A percentile compares a stretch with the other conserved stretches of the same genome.
These are phyloP conservation scores for Brachionus rotundiformis DNA, from an alignment of 1,140 invertebrate genomes.

Conservation along the genomic window DNA sequence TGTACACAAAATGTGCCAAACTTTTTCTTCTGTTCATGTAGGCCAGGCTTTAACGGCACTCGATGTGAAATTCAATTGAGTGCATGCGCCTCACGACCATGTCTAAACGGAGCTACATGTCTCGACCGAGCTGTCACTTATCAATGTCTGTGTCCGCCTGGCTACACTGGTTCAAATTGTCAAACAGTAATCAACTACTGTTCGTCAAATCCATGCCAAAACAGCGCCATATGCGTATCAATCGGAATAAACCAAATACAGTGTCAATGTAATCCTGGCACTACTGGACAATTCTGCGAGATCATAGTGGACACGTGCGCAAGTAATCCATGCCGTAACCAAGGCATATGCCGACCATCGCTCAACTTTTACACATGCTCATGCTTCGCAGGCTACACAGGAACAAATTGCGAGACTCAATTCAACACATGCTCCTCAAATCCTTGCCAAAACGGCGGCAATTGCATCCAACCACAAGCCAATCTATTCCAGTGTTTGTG, in stretches of 20 bases:
- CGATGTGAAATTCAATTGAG: slow-evolving; percentile 70
- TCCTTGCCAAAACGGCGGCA: slow-evolving; percentile 49
- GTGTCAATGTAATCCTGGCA: slow-evolving; percentile 29
- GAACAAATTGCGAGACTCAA: slow-evolving; percentile 2
- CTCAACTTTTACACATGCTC: slow-evolving; percentile 22
- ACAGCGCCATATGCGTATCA: not conserved
- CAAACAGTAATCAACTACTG: slow-evolving; percentile 47
- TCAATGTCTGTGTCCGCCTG: slow-evolving; percentile 77
- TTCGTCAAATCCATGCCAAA: slow-evolving; percentile 26
- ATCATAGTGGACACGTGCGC: not conserved
- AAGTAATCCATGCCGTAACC: slow-evolving; percentile 29
- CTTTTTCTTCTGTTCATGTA: slow-evolving; percentile 67
- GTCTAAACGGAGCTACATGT: slow-evolving; percentile 83
- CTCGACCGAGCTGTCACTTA: slow-evolving; percentile 80
- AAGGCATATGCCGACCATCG: slow-evolving; percentile 22
- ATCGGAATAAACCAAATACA: not conserved
- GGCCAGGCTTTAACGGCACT: slow-evolving; percentile 56
- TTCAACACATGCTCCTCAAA: slow-evolving; percentile 41
- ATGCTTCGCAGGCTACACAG: slow-evolving; percentile 3
- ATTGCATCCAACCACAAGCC: slow-evolving; percentile 1
- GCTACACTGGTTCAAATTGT: slow-evolving; percentile 66
- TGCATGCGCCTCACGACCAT: slow-evolving; percentile 89
- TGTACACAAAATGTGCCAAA: slow-evolving; percentile 34
- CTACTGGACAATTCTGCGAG: slow-evolving; percentile 41
- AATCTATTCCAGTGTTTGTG: slow-evolving; percentile 72